Base-by-base conservation (phyloP, 2,888 invertebrate genomes). In the Acrocera orbiculus region DNA sequence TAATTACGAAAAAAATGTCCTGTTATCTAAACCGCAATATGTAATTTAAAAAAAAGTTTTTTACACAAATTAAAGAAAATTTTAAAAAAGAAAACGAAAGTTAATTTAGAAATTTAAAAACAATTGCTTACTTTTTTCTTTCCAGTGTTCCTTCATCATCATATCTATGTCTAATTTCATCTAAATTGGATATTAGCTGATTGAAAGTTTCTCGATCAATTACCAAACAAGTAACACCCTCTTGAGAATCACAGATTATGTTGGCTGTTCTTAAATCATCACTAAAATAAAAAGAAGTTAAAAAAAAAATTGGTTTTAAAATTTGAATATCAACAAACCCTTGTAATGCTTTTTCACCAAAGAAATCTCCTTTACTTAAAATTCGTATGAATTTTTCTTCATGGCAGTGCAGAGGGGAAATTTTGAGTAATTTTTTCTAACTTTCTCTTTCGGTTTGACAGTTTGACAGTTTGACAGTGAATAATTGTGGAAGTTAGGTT, bases 181-280 rank as follows among this genome's bases (percentile, higher is more conserved):
- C 92, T 45, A 95, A 67, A 49, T 81, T 79, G 30, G 90, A 87
- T 51, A 95, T 92, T 36, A 95, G 68, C 59, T 92, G 90, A 55
- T 87, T 86, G 66, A 93, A 95, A 27, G 90, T 89, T 56, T 95
- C 93, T 46, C 93, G 70, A 62, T 96, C 95, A 47, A 96, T 87
- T 33, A 93, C 92, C 42, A 96, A 69, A 60, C 95, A 95, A 35
- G 82, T 82, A 20, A 92, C 92, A 39, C 93, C 95, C 42, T 89
- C 86, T 5, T 83, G 76, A 47, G 89, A 80, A 56, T 87, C 86
- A 34, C 89, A 90, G 49, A 95, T 77, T 40, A 95, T 92, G 58
- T 92, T 96, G 27, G 95, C 95, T 17, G 93, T 92, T 52, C 95
- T 73, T 45, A 92, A 72, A 64, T 95, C 96, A 61, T 96, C 95